phyloP scores from a whole-genome alignment of 30 jellyfish, hydroid and myxozoan species.

The Pelagia noctiluca region DNA sequence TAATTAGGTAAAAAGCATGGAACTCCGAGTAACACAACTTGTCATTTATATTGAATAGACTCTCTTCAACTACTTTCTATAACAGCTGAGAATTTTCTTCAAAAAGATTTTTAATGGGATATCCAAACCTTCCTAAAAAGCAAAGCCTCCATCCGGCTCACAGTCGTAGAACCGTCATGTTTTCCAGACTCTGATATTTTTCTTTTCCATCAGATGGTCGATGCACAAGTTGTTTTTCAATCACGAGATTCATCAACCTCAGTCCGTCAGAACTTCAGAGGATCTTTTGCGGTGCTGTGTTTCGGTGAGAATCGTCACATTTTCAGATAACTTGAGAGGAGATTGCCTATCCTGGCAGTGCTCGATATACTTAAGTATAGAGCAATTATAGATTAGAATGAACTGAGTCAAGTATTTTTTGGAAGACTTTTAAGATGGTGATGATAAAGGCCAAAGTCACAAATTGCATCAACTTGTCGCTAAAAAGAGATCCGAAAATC shows the following conservation, averaged over 20 bases:
- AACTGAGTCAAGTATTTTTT: not conserved
- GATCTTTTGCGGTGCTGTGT: conserved; percentile 33
- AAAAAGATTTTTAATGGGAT: too few species aligned
- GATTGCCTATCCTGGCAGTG: not conserved
- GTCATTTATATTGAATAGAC: too few species aligned
- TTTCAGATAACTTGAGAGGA: not conserved
- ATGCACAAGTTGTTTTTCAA: conserved; percentile 64
- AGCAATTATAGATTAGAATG: not conserved
- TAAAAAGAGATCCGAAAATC: not conserved
- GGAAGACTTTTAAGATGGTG: not conserved
- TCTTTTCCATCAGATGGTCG: conserved; percentile 28
- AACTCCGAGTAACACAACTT: too few species aligned
- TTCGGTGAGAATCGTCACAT: conserved; percentile 14
- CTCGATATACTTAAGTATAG: not conserved
- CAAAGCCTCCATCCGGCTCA: too few species aligned
- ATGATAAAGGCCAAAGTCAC: not conserved
- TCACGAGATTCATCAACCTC: conserved; percentile 53
- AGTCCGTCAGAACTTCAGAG: conserved; percentile 62
- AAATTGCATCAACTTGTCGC: not conserved
- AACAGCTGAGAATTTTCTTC: too few species aligned
- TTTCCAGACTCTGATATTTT: too few species aligned
- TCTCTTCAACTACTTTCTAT: too few species aligned
- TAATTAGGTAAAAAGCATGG: too few species aligned
- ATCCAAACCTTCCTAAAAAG: too few species aligned
- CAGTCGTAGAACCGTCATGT: too few species aligned